Percentiles rank a stretch among this genome's conserved stretches.
Evolutionary conservation across 1,140 invertebrate genomes (phyloP).

Genomic region (Halesus radiatus): DNA sequence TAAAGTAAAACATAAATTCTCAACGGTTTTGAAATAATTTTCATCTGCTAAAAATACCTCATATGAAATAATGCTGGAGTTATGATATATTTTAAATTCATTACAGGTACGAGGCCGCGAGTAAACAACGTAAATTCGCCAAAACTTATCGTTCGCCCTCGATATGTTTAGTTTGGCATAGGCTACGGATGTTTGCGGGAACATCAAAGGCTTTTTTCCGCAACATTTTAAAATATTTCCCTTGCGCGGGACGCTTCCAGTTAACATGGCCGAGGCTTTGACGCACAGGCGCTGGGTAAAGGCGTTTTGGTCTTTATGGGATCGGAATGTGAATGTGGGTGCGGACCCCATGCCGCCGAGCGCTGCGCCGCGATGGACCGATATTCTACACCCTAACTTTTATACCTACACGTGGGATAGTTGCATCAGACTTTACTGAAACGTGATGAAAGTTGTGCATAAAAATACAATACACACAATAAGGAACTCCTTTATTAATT

Average conservation of each 20-base stretch:
- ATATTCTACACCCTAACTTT: no score
- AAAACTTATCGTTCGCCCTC: slow-evolving; percentile 8
- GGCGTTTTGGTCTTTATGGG: slow-evolving; percentile 16
- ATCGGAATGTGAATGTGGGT: neutral
- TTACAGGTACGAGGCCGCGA: no score
- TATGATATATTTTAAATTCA: no score
- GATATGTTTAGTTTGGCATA: neutral
- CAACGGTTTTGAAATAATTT: no score
- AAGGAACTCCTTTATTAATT: no score
- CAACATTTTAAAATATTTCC: slow-evolving; percentile 50
- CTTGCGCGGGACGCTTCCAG: slow-evolving; percentile 40
- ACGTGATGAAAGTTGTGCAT: no score
- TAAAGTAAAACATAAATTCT: no score
- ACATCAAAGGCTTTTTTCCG: slow-evolving; percentile 48
- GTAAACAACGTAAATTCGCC: neutral
- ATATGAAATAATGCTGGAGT: no score
- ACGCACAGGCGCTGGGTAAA: neutral
- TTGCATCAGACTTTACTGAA: no score
- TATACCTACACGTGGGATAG: no score
- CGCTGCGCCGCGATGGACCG: neutral
- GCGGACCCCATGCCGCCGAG: neutral
- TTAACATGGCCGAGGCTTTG: slow-evolving; percentile 49
- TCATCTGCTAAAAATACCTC: no score
- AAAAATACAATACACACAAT: no score
- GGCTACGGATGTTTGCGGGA: slow-evolving; percentile 29